A percentile compares a stretch with the other conserved stretches of the same genome.
Conservation (phyloP, 2,113 vertebrate species). For the Pituophis catenifer region DNA sequence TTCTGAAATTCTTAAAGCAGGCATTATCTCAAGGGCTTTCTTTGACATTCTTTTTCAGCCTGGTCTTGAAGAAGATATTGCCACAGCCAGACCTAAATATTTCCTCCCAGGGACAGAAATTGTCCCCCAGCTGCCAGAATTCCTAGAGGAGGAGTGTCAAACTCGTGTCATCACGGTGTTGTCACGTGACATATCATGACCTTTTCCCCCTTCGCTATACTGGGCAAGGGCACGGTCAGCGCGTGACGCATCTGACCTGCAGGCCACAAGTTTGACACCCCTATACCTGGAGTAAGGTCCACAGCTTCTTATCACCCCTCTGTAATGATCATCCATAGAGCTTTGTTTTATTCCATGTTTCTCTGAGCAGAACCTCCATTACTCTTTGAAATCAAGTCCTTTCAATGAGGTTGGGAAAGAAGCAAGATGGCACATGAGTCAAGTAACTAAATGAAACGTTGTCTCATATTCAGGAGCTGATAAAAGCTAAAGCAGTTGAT, state of each 20-base stretch:
- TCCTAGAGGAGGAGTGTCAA: not conserved
- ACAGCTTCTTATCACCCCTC: not conserved
- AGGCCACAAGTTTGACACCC: too few relatives aligned
- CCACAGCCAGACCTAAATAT: not conserved
- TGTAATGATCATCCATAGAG: not conserved
- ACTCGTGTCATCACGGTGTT: too few relatives aligned
- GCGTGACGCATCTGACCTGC: too few relatives aligned
- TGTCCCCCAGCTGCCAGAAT: not conserved
- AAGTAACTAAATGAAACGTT: not conserved
- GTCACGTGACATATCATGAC: too few relatives aligned
- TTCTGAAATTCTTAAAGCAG: slow-evolving; percentile 8
- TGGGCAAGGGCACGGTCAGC: too few relatives aligned
- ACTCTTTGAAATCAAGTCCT: not conserved
- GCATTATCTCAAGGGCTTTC: not conserved
- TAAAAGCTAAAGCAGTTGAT: not conserved
- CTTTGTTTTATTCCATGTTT: not conserved
- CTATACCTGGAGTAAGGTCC: not conserved
- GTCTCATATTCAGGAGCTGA: not conserved
- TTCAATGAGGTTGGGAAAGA: not conserved
- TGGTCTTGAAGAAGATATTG: not conserved
- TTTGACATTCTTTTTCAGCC: not conserved
- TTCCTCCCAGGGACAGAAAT: not conserved
- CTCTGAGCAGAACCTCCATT: not conserved
- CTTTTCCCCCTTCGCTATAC: too few relatives aligned
- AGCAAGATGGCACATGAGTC: not conserved